Evolutionary conservation across 1,140 invertebrate species (phyloP).

Genomic region (Gonatopus flavifemur): DNA sequence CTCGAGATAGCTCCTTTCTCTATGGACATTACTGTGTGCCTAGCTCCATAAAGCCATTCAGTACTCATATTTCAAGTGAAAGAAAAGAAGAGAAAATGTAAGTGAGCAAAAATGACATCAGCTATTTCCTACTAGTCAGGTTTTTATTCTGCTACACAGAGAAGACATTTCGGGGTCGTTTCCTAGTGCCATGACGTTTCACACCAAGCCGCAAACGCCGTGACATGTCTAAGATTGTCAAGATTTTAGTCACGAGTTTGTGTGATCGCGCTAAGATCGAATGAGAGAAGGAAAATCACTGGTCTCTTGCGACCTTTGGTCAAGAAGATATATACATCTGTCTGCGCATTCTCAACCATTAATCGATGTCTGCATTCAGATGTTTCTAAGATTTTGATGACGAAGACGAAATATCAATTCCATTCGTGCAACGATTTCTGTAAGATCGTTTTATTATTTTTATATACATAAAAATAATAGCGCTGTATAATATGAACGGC

Average conservation of each 20-base stretch:
- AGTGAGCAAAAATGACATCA: too few species aligned
- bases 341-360: conserved; percentile 6
- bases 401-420: conserved; percentile 30
- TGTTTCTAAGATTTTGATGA: too few species aligned
- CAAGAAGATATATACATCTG: neutral
- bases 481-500: too few species aligned
- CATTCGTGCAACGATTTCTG: neutral
- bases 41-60: too few species aligned
- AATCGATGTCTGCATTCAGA: conserved; percentile 12
- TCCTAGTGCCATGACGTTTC: conserved; percentile 43
- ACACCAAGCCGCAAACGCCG: too few species aligned
- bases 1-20: conserved; percentile 45
- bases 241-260: conserved; percentile 43
- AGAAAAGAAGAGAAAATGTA: too few species aligned
- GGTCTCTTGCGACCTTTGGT: conserved; percentile 8
- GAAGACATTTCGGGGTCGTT: conserved; percentile 41
- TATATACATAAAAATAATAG: too few species aligned
- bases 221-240: conserved; percentile 39
- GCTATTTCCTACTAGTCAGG: too few species aligned
- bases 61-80: too few species aligned
- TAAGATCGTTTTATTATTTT: too few species aligned
- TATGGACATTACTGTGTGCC: conserved; percentile 39
- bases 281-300: conserved; percentile 36
- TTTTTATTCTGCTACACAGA: too few species aligned
- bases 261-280: conserved; percentile 32